A percentile compares a stretch with the other conserved stretches of the same genome.
These are phyloP conservation scores for Rhimphoctona megacephalus DNA, from an alignment of 2,888 invertebrate genomes.

Conservation along the genomic window DNA sequence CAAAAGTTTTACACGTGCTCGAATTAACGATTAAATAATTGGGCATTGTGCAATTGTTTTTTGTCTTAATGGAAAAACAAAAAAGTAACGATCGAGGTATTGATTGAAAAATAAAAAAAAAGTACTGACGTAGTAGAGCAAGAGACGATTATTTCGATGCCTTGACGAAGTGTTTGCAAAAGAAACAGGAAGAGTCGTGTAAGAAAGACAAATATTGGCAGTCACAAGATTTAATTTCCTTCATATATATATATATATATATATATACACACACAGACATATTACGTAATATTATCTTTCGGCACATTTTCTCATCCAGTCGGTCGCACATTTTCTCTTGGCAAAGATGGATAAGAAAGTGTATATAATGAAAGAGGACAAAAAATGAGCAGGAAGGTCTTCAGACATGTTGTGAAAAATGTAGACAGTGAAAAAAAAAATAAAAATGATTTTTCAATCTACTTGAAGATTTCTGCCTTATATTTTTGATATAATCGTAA, in stretches of 20 bases:
- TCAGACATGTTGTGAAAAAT: neutral
- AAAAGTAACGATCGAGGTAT: neutral
- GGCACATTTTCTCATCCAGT: constrained; percentile 12
- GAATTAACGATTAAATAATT: constrained; percentile 19
- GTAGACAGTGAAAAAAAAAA: neutral
- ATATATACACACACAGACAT: neutral
- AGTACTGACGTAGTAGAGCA: neutral
- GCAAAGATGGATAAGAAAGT: constrained; percentile 4
- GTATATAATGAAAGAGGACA: neutral
- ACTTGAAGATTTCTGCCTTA: neutral
- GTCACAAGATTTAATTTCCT: constrained; percentile 35
- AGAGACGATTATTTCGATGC: constrained; percentile 20
- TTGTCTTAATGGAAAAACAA: neutral
- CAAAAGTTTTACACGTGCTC: constrained; percentile 1
- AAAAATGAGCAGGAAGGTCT: neutral
- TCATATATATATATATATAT: constrained; percentile 20
- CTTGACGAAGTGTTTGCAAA: constrained; percentile 4
- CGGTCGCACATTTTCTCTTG: neutral
- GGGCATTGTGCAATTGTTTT: neutral
- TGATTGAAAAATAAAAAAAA: neutral
- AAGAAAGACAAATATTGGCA: constrained; percentile 39
- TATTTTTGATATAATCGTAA: neutral
- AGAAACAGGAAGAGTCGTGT: constrained; percentile 26
- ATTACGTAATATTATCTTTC: neutral
- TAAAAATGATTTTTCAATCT: neutral